Percentiles rank a stretch among this genome's conserved stretches.
Conservation (phyloP, 2,888 invertebrate species). For the Synergus gifuensis region DNA sequence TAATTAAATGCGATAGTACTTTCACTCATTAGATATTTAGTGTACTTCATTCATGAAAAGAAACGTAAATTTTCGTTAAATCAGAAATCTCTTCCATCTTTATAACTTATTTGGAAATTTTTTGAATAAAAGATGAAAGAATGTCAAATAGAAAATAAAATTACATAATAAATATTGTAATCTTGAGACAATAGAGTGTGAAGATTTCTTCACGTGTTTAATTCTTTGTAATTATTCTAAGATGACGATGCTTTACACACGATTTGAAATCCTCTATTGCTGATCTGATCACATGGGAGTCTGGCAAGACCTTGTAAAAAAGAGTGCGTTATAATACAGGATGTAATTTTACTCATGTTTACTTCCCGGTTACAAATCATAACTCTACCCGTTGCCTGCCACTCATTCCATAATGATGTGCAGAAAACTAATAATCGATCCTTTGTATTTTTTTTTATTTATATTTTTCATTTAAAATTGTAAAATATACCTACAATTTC, state of each 20-base stretch:
- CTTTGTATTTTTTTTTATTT: not conserved
- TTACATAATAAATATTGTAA: slow-evolving; percentile 31
- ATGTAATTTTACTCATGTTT: slow-evolving; percentile 52
- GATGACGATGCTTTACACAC: not conserved
- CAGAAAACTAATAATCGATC: slow-evolving; percentile 14
- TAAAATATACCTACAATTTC: too few relatives aligned
- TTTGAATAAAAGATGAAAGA: not conserved
- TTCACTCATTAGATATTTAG: slow-evolving; percentile 35
- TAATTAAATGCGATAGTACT: slow-evolving; percentile 29
- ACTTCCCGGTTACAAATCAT: slow-evolving; percentile 45
- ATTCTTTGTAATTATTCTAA: not conserved
- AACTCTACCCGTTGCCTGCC: slow-evolving; percentile 13
- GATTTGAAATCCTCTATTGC: not conserved
- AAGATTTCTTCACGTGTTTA: not conserved
- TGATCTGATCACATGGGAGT: slow-evolving; percentile 13
- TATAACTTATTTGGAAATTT: not conserved
- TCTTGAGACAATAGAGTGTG: slow-evolving; percentile 30
- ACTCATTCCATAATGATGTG: slow-evolving; percentile 43
- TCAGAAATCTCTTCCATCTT: not conserved
- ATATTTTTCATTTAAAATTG: too few relatives aligned
- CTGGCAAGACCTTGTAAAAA: slow-evolving; percentile 52
- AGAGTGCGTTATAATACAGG: slow-evolving; percentile 54
- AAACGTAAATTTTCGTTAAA: not conserved
- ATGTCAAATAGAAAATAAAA: slow-evolving; percentile 5
- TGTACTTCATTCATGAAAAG: slow-evolving; percentile 27